Evolutionary conservation across 2,113 vertebrate species (phyloP), one percentile per base, ranked within the genome.

Genomic region (Eptatretus burgeri): DNA sequence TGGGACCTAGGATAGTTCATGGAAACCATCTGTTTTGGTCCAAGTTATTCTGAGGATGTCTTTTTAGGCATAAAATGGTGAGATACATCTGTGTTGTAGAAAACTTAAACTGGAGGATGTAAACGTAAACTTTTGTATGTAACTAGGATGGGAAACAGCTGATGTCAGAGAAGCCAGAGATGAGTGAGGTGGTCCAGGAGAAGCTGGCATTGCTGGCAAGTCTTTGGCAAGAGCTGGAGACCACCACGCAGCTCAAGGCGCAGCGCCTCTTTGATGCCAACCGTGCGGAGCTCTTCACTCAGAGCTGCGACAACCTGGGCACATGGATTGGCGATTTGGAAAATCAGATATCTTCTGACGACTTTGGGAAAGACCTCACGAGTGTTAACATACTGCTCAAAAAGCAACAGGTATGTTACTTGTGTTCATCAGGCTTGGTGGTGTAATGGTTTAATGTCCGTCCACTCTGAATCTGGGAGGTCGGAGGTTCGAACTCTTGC

Each of bases 251-350:
- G 76, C 85, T 81, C 65, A 95, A 95, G 72, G 89, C 89, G 63
- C 86, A 95, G 74, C 77, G 82, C 60, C 83, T 95, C 73, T 95
- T 95, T 0, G 89, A 95, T 56, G 89, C 89, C 62, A 95, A 95
- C 74, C 93, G 86, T 72, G 85, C 89, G 0, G 87, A 95, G 69
- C 82, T 94, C 56, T 91, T 95, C 68, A 94, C 86, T 1, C 89
- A 95, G 76, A 95, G 89, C 76, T 95, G 87, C 63, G 77, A 85
- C 2, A 84, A 95, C 67, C 73, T 95, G 52, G 86, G 93, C 73
- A 85, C 93, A 68, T 95, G 86, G 86, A 75, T 95, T 63, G 76
- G 75, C 0, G 79, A 83, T 53, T 71, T 95, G 52, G 85, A 94
- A 73, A 81, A 82, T n/a, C 86, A 95, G 72, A 88, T 93, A 68